These are phyloP conservation scores for Ambastaia sidthimunki DNA, from an alignment of 2,797 vertebrate species.

Conservation along the genomic window DNA sequence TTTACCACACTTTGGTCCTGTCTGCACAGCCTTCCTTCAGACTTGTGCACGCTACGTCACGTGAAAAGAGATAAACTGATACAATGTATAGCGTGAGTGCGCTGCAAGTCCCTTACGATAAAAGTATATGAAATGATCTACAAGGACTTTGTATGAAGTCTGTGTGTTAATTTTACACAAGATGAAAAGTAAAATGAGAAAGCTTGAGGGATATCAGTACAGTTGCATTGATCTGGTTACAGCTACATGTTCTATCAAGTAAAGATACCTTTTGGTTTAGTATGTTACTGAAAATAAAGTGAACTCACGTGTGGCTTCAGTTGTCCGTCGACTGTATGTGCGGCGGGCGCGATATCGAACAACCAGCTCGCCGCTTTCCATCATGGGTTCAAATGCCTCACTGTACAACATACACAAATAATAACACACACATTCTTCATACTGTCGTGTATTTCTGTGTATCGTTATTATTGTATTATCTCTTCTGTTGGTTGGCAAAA, in stretches of 20 bases:
- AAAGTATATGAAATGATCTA: too few relatives aligned
- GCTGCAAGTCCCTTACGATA: too few relatives aligned
- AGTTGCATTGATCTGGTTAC: neutral
- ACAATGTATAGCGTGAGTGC: too few relatives aligned
- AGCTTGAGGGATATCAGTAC: neutral
- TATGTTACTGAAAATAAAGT: neutral
- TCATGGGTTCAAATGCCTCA: conserved; percentile 88
- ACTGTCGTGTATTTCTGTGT: neutral
- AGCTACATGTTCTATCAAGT: conserved; percentile 19
- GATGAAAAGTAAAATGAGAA: too few relatives aligned
- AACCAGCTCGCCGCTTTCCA: conserved; percentile 89
- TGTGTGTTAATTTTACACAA: too few relatives aligned
- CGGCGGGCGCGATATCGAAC: conserved; percentile 87
- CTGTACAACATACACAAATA: conserved; percentile 66
- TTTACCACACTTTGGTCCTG: too few relatives aligned
- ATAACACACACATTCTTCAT: conserved; percentile 13
- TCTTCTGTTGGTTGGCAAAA: neutral
- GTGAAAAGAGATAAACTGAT: too few relatives aligned
- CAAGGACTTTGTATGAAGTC: too few relatives aligned
- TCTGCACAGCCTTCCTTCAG: too few relatives aligned
- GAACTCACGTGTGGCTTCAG: conserved; percentile 89
- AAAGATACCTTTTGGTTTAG: neutral
- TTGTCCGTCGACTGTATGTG: conserved; percentile 89
- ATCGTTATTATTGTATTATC: neutral
- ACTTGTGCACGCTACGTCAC: too few relatives aligned